Conservation (phyloP, 2,888 invertebrate species). For the Himalopsyche anomala region DNA sequence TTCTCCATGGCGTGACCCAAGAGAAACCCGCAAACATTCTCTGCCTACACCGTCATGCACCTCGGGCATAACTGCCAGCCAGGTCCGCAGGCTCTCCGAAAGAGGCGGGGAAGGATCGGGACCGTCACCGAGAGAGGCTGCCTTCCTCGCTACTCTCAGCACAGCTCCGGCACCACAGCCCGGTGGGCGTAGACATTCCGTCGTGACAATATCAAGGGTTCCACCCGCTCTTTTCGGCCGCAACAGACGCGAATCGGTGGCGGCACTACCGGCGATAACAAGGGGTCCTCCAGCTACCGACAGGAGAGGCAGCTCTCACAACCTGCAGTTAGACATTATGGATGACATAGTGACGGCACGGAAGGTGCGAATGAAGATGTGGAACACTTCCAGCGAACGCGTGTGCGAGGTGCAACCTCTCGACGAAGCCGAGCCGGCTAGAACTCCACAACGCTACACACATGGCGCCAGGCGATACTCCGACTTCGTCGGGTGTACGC, state of each 20-base stretch:
- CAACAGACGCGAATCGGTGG: constrained; percentile 87
- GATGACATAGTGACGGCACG: constrained; percentile 90
- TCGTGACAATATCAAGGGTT: constrained; percentile 90
- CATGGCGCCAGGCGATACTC: constrained; percentile 81
- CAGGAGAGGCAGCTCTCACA: constrained; percentile 86
- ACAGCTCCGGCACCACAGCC: constrained; percentile 84
- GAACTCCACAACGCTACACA: constrained; percentile 79
- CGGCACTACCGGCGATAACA: constrained; percentile 81
- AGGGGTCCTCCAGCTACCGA: constrained; percentile 85
- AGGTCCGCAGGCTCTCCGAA: constrained; percentile 89
- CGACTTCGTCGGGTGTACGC: constrained; percentile 81
- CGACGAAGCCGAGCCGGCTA: constrained; percentile 79
- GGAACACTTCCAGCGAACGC: constrained; percentile 88
- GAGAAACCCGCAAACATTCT: constrained; percentile 87
- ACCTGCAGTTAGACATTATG: constrained; percentile 91
- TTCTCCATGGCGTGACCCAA: constrained; percentile 87
- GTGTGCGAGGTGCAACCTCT: constrained; percentile 90
- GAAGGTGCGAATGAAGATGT: constrained; percentile 89
- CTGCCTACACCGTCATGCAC: constrained; percentile 90
- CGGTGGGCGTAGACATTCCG: constrained; percentile 87
- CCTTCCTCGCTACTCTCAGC: constrained; percentile 88
- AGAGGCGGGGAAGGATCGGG: constrained; percentile 86
- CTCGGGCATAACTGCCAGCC: constrained; percentile 90
- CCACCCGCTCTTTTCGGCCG: constrained; percentile 87
- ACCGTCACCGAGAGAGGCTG: constrained; percentile 86